phyloP scores from a whole-genome alignment of 2,888 invertebrate genomes.

The Kuschelorhynchus macadamiae region DNA sequence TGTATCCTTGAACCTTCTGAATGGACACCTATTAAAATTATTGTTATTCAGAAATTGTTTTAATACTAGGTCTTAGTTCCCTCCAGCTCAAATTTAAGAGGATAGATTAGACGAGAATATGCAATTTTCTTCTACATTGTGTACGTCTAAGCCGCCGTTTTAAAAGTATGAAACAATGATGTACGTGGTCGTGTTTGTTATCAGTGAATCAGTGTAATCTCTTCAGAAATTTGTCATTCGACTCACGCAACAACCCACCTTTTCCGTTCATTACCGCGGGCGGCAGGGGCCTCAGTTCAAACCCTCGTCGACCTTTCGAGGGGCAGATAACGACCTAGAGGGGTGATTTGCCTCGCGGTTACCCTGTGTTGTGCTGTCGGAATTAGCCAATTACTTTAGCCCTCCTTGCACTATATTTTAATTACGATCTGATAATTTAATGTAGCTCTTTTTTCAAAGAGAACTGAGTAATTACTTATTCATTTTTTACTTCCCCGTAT shows the following conservation, averaged over 20 bases:
- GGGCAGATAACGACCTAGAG: conserved; percentile 62
- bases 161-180: too few relatives aligned
- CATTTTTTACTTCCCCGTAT: too few relatives aligned
- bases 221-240: conserved; percentile 39
- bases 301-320: conserved; percentile 26
- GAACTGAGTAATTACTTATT: neutral
- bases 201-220: conserved; percentile 20
- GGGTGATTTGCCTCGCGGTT: conserved; percentile 69
- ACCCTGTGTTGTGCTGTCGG: conserved; percentile 68
- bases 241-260: conserved; percentile 38
- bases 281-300: conserved; percentile 19
- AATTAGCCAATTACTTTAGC: conserved; percentile 69
- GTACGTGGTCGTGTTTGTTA: conserved; percentile 1
- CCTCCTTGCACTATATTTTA: conserved; percentile 67
- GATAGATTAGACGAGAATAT: too few relatives aligned
- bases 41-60: conserved; percentile 37
- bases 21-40: conserved; percentile 46
- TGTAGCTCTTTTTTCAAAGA: conserved; percentile 31
- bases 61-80: neutral
- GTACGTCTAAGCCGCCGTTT: too few relatives aligned
- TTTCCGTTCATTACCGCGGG: conserved; percentile 44
- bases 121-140: too few relatives aligned
- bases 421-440: conserved; percentile 67
- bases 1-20: conserved; percentile 43
- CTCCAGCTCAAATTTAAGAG: too few relatives aligned